phyloP scores from a whole-genome alignment of 2,888 invertebrate species.

The Abrostola tripartita region DNA sequence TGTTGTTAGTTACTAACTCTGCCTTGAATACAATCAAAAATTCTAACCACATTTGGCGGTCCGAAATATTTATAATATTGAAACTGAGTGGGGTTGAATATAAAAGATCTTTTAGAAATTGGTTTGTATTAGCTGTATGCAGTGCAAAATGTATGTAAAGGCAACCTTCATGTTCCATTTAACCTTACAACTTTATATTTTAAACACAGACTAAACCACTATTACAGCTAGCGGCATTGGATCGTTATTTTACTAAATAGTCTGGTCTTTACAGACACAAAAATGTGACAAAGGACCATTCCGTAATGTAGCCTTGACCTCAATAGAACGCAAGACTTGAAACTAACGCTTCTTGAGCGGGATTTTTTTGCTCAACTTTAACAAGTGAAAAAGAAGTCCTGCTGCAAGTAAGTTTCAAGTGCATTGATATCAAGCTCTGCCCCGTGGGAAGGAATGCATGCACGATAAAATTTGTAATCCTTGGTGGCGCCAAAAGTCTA shows the following conservation, averaged over 20 bases:
- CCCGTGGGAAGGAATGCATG: conserved; percentile 42
- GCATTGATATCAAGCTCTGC: conserved; percentile 29
- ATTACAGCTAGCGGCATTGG: no score
- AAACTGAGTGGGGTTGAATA: no score
- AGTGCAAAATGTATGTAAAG: no score
- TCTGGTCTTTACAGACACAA: background rate
- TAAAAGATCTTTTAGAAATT: no score
- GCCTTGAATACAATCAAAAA: no score
- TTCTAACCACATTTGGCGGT: no score
- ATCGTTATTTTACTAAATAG: background rate
- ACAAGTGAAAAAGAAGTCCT: background rate
- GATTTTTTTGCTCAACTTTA: background rate
- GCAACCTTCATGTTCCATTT: no score
- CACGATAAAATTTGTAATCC: conserved; percentile 34
- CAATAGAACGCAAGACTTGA: background rate
- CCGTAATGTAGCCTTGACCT: background rate
- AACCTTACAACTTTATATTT: no score
- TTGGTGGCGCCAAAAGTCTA: conserved; percentile 54
- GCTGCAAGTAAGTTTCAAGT: conserved; percentile 9
- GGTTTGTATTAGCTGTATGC: no score
- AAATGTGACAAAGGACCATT: background rate
- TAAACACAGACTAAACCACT: no score
- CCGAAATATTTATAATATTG: no score
- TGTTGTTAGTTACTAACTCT: no score
- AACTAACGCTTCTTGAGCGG: background rate